phyloP scores from a whole-genome alignment of 2,888 invertebrate genomes.

The Lissonota sp. region DNA sequence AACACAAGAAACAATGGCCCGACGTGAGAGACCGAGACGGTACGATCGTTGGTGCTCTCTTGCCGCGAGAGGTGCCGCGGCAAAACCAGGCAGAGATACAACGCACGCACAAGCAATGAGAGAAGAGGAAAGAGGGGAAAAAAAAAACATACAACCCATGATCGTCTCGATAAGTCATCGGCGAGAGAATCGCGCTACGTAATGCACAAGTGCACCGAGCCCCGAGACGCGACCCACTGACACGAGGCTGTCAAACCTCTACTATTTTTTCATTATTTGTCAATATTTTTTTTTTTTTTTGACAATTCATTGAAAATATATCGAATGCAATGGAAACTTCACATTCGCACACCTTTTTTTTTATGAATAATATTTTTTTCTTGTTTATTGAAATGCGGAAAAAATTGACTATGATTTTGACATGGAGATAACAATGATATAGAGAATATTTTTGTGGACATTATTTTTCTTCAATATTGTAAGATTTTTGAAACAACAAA shows the following conservation, averaged over 20 bases:
- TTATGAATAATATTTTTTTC: too few species aligned
- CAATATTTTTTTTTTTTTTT: neutral
- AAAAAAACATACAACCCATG: conserved; percentile 50
- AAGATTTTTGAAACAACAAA: neutral
- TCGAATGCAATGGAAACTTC: too few species aligned
- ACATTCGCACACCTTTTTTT: too few species aligned
- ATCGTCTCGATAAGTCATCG: conserved; percentile 63
- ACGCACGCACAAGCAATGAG: neutral
- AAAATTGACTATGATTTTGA: too few species aligned
- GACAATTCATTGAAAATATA: neutral
- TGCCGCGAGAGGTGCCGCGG: conserved; percentile 39
- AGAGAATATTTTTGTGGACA: neutral
- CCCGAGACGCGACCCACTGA: conserved; percentile 64
- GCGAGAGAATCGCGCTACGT: conserved; percentile 44
- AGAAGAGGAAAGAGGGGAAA: conserved; percentile 16
- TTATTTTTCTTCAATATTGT: neutral
- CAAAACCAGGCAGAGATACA: conserved; percentile 41
- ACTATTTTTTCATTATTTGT: conserved; percentile 15
- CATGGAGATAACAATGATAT: too few species aligned
- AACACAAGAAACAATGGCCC: conserved; percentile 79
- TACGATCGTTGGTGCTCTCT: conserved; percentile 33
- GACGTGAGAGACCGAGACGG: conserved; percentile 69
- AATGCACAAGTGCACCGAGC: conserved; percentile 41
- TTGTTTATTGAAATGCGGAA: too few species aligned
- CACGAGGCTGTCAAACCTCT: neutral